Conservation (phyloP, 2,888 invertebrate genomes). For the Alloplasta piceator region DNA sequence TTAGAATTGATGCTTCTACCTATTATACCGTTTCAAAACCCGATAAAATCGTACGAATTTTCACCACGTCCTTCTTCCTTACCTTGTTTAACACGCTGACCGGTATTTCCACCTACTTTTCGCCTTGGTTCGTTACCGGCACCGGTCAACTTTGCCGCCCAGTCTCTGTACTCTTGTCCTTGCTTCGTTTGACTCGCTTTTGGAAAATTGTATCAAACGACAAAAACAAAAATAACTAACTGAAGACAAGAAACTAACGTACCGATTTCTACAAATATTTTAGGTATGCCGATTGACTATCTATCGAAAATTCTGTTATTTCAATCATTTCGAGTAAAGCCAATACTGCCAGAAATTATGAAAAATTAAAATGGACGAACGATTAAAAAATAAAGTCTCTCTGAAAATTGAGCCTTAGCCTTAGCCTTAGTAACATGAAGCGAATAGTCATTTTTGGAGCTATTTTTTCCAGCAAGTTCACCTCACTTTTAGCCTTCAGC, state of each 20-base stretch:
- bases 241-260: conserved; percentile 1
- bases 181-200: conserved; percentile 63
- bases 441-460: too few species aligned
- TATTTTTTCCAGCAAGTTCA: too few species aligned
- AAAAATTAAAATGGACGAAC: too few species aligned
- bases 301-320: too few species aligned
- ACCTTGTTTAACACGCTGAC: conserved; percentile 56
- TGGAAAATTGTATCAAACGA: conserved; percentile 27
- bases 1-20: conserved; percentile 2
- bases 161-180: conserved; percentile 69
- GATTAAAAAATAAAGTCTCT: too few species aligned
- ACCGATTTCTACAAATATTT: not conserved
- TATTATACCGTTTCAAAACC: not conserved
- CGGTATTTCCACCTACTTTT: conserved; percentile 59
- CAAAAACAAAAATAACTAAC: conserved; percentile 24
- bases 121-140: conserved; percentile 62
- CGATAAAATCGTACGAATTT: not conserved
- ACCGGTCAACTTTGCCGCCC: conserved; percentile 66
- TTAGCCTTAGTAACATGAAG: too few species aligned
- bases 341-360: too few species aligned
- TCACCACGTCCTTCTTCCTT: conserved; percentile 22
- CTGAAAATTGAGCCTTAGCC: too few species aligned
- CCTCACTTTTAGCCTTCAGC: not conserved
- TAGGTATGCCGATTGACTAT: too few species aligned
- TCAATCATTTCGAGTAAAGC: too few species aligned